Base-by-base conservation (phyloP, 2,797 vertebrate genomes). In the Vultur gryphus region DNA sequence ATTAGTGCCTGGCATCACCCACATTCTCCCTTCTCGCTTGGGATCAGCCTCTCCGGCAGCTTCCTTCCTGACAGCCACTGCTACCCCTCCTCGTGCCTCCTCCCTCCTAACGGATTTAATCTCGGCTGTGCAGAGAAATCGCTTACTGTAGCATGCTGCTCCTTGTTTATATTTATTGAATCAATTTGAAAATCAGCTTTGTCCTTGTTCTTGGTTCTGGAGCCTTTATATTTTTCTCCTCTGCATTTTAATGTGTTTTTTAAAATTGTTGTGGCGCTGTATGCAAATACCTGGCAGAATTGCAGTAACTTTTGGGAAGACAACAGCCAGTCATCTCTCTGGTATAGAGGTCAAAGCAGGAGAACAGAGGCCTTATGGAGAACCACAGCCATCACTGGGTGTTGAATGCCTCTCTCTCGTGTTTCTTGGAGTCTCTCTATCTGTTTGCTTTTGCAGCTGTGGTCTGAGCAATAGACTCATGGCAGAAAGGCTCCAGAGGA, bases 101-200 rank as follows among this genome's bases (percentile, higher is more conserved):
- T 92, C 79, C 79, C 59, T 87, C 55, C 77, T 41, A 37, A 49
- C 82, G 93, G 92, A 95, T 94, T 86, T 86, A 82, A 84, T 95
- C 89, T 93, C 14, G 6, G 43, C 89, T 87, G 85, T 0, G 4
- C 80, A 85, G 79, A 95, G 90, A 95, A 97, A 94, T 89, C 5
- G 37, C 92, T 97, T 96, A 93, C 87, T 88, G 58, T 94, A 95
- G 97, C 96, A 94, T 87, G 90, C 89, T 29, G 37, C 86, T 96
- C 79, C 89, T 87, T 95, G 92, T 95, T 96, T 90, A 28, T 96
- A 91, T 96, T 95, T 96, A 96, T 92, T 95, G 94, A 94, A 95
- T 94, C 95, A 89, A 89, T 96, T 96, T 95, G 81, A 77, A 96
- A 97, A 97, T 96, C 95, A 97, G 83, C 89, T 96, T 97, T 95